These are phyloP conservation scores for Ischnus inquisitorius DNA, from an alignment of 2,888 invertebrate species.

Conservation along the genomic window DNA sequence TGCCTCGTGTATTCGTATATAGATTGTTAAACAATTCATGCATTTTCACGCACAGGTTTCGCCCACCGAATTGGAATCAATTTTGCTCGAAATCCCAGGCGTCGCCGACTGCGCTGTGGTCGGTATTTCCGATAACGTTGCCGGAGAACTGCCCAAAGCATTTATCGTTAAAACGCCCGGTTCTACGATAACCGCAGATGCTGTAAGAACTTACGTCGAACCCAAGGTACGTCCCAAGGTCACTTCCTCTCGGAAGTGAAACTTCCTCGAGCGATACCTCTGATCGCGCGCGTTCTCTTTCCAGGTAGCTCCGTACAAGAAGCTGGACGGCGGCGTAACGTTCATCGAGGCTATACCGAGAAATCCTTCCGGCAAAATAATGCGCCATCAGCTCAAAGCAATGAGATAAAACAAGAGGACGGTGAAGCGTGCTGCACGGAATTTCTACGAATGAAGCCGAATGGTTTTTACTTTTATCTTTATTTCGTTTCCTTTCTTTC, in stretches of 20 bases:
- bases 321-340: conserved; percentile 88
- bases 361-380: conserved; percentile 86
- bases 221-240: conserved; percentile 87
- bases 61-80: conserved; percentile 93
- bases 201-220: conserved; percentile 87
- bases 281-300: conserved; percentile 10
- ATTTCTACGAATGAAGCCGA: not conserved
- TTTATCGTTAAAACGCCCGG: conserved; percentile 89
- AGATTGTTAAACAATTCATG: too few relatives aligned
- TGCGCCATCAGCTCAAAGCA: conserved; percentile 82
- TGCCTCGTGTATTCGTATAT: too few relatives aligned
- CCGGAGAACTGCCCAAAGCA: conserved; percentile 92
- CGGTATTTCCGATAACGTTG: conserved; percentile 89
- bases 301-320: conserved; percentile 90
- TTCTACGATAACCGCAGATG: conserved; percentile 87
- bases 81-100: conserved; percentile 90
- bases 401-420: conserved; percentile 11
- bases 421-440: not conserved
- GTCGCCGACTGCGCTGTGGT: conserved; percentile 93
- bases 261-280: not conserved
- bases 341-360: conserved; percentile 86
- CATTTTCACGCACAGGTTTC: conserved; percentile 88
- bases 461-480: conserved; percentile 1
- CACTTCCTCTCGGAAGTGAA: not conserved
- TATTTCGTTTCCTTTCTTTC: conserved; percentile 13